Evolutionary conservation across 2,888 invertebrate genomes (phyloP), one percentile per base, ranked within the genome.

Genomic region (Cephalotes varians): DNA sequence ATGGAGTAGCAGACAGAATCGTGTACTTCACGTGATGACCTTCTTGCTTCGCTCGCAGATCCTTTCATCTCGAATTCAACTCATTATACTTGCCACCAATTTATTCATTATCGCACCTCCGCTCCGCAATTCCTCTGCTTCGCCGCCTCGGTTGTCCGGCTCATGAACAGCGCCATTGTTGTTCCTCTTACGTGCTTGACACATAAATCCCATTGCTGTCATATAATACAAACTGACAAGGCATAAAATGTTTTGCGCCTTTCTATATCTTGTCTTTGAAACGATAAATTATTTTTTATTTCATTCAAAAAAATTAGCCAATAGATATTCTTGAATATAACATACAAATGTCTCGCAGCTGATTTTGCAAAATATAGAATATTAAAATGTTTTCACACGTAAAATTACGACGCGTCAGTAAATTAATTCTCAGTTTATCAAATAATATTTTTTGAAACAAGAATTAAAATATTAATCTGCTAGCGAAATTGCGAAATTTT

Each of bases 21-120:
- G 34, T n/a, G 44, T 56, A 71, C 9, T 40, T 77, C 7, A n/a
- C n/a, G 67, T 10, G 31, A 51, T 82, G 84, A 81, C 88, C 89
- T 89, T 89, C 88, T 65, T 81, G 69, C 56, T 84, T 84, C 71
- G 67, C 82, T 86, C 81, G 40, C 64, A 60, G 87, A 72, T 88
- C 71, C 81, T 88, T 86, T 85, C 67, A 73, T 88, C 84, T 79
- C 64, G 64, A n/a, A 62, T 34, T 77, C 81, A 84, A 81, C 85
- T 76, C 81, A 71, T 44, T 58, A 67, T 85, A 81, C 64, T 69
- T 80, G 47, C 37, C 77, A 67, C 74, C 89, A 91, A 92, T 90
- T 91, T 92, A 86, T 90, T 91, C 88, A 91, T 92, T 91, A 92
- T 91, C 86, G 87, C 91, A 91, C 91, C 90, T 91, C 84, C 87